Percentiles rank a stretch among this genome's conserved stretches.
Evolutionary conservation across 2,113 vertebrate genomes (phyloP).

Genomic region (Mugil cephalus): DNA sequence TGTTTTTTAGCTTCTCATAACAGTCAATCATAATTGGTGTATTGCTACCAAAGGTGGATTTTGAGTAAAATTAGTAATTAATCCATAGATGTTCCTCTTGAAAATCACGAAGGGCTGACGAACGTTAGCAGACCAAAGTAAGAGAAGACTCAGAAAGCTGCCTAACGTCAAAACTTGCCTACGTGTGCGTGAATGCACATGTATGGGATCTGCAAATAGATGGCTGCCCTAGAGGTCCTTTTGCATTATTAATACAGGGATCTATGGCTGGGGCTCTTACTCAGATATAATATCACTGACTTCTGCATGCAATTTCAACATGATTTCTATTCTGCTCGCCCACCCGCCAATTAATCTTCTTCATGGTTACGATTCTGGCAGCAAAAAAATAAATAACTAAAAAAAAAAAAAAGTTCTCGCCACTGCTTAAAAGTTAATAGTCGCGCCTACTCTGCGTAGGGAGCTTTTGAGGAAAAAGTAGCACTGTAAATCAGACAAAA

Average conservation of each 20-base stretch:
- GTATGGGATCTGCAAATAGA: constrained; percentile 69
- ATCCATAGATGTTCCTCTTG: constrained; percentile 13
- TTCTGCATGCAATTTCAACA: constrained; percentile 63
- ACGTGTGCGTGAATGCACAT: constrained; percentile 17
- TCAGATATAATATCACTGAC: constrained; percentile 72
- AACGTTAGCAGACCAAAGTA: constrained; percentile 43
- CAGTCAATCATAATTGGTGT: too few species aligned
- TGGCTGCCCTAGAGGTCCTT: constrained; percentile 71
- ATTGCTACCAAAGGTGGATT: constrained; percentile 11
- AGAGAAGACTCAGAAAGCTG: constrained; percentile 39
- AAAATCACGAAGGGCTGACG: constrained; percentile 43
- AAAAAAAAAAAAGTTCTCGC: constrained; percentile 19
- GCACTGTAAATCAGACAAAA: constrained; percentile 37
- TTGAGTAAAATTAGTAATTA: constrained; percentile 23
- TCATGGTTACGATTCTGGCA: constrained; percentile 65
- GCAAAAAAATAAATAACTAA: constrained; percentile 17
- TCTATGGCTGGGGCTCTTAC: constrained; percentile 66
- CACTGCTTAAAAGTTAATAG: constrained; percentile 62
- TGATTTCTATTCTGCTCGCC: constrained; percentile 64
- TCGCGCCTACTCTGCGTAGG: constrained; percentile 19
- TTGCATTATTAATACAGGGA: constrained; percentile 81
- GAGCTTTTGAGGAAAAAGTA: constrained; percentile 53
- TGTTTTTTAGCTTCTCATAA: too few species aligned
- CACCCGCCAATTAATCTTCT: constrained; percentile 68
- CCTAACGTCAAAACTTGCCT: constrained; percentile 17